A percentile compares a stretch with the other conserved stretches of the same genome.
Conservation (phyloP, 2,113 vertebrate genomes). For the Trogon surrucura region DNA sequence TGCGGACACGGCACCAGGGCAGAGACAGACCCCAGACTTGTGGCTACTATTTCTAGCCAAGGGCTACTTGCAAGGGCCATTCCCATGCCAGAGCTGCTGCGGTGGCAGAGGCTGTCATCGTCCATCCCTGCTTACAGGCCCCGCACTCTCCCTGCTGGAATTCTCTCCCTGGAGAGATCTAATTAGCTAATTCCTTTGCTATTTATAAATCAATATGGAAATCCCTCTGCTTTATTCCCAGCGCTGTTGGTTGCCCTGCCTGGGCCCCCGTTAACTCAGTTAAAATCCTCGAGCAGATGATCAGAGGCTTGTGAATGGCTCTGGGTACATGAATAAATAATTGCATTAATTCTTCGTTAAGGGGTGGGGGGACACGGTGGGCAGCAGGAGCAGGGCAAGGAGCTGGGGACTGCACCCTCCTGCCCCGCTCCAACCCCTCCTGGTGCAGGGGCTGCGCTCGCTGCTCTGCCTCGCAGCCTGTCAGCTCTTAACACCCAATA, state of each 20-base stretch:
- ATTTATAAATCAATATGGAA: slow-evolving; percentile 54
- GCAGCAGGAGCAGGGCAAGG: not conserved
- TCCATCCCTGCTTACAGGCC: not conserved
- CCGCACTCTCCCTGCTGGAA: slow-evolving; percentile 13
- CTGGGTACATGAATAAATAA: not conserved
- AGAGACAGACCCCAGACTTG: not conserved
- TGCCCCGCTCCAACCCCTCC: not conserved
- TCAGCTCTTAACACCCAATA: not conserved
- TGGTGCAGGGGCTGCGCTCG: not conserved
- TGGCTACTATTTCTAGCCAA: not conserved
- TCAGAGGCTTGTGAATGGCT: not conserved
- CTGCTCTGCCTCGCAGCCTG: not conserved
- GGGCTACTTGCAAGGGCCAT: not conserved
- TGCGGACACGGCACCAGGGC: accelerated
- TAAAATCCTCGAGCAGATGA: not conserved
- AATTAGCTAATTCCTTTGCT: slow-evolving; percentile 67
- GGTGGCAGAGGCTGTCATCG: accelerated
- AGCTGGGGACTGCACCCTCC: not conserved
- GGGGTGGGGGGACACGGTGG: not conserved
- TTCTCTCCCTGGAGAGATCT: slow-evolving; percentile 39
- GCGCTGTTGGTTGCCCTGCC: not conserved
- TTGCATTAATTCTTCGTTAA: not conserved
- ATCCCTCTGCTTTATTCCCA: not conserved
- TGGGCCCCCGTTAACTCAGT: not conserved
- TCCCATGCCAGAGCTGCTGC: accelerated